phyloP scores from a whole-genome alignment of 2,888 invertebrate species.

The Tetropium fuscum region DNA sequence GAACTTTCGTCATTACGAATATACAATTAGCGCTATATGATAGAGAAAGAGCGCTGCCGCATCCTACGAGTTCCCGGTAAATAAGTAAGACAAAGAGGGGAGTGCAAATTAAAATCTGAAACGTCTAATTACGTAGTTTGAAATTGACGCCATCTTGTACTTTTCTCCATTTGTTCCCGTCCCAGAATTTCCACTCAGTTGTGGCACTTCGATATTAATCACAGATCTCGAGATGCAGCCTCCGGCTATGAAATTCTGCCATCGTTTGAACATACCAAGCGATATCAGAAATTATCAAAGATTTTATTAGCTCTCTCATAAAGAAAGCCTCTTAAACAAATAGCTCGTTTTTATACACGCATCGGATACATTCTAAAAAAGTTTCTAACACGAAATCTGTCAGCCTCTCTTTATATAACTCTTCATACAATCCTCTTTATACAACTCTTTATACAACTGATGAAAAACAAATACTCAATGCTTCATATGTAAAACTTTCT shows the following conservation, averaged over 20 bases:
- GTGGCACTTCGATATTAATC: constrained; percentile 41
- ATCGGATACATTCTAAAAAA: too few relatives aligned
- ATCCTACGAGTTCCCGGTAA: constrained; percentile 47
- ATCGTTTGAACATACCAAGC: neutral
- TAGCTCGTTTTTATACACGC: too few relatives aligned
- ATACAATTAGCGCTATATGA: constrained; percentile 51
- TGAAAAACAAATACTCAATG: too few relatives aligned
- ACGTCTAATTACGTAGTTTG: constrained; percentile 60
- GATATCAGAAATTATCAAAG: too few relatives aligned
- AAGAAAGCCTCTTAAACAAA: too few relatives aligned
- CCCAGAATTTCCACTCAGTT: constrained; percentile 35
- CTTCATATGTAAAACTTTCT: too few relatives aligned
- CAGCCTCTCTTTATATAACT: too few relatives aligned
- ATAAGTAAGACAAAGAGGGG: constrained; percentile 55
- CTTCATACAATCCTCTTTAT: too few relatives aligned
- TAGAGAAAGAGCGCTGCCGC: constrained; percentile 49
- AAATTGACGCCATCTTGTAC: constrained; percentile 59
- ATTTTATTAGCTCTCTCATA: too few relatives aligned
- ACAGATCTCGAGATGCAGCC: constrained; percentile 33
- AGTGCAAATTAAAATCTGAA: constrained; percentile 60
- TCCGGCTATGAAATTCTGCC: constrained; percentile 26
- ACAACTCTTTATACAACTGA: too few relatives aligned
- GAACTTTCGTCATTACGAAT: constrained; percentile 58
- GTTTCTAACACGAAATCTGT: too few relatives aligned
- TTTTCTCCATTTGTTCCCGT: constrained; percentile 53